These are phyloP conservation scores for Avahi laniger DNA, from an alignment of 2,797 vertebrate species.

Conservation along the genomic window DNA sequence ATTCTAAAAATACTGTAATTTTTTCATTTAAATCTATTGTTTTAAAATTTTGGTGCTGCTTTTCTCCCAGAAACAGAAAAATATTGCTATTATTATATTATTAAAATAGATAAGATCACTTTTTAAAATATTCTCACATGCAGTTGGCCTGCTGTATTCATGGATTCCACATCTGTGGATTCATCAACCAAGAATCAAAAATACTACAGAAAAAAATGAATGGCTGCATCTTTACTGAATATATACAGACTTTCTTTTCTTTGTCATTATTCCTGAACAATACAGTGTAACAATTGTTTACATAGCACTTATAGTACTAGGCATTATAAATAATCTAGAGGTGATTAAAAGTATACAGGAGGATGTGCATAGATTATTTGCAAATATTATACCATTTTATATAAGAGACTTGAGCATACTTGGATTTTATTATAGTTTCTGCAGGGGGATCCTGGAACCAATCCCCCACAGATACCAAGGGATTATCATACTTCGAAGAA, in stretches of 20 bases:
- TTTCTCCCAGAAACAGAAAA: conserved; percentile 37
- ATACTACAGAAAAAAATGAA: not conserved
- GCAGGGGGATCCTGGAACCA: not conserved
- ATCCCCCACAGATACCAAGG: not conserved
- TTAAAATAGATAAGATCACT: not conserved
- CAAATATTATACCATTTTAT: not conserved
- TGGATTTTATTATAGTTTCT: not conserved
- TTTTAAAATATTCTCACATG: not conserved
- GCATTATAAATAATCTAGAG: not conserved
- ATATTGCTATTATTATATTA: conserved; percentile 16
- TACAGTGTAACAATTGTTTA: not conserved
- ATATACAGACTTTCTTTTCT: not conserved
- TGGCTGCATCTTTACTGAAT: not conserved
- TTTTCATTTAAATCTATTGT: not conserved
- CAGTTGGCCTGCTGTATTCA: not conserved
- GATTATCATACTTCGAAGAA: not conserved
- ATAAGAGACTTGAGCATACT: not conserved
- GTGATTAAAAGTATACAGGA: not conserved
- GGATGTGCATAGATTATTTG: not conserved
- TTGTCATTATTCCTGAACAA: not conserved
- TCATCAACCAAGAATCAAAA: not conserved
- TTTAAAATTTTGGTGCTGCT: not conserved
- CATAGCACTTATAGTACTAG: not conserved
- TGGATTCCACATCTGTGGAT: not conserved
- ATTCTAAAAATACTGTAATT: conserved; percentile 32